These are phyloP conservation scores for Cephalotes varians DNA, from an alignment of 2,888 invertebrate genomes.

Conservation along the genomic window DNA sequence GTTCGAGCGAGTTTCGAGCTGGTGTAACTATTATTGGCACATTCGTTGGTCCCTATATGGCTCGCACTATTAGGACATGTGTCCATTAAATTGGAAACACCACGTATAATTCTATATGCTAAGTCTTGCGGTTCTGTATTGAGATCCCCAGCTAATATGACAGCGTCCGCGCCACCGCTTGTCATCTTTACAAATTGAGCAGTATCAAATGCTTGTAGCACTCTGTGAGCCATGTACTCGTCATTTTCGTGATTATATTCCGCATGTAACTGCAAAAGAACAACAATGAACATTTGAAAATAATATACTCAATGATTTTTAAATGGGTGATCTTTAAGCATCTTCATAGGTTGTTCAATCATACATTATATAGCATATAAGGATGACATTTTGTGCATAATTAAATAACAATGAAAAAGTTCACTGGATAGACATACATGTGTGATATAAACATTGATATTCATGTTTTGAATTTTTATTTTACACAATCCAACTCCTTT, in stretches of 20 bases:
- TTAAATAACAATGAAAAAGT: slow-evolving; percentile 29
- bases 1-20: slow-evolving; percentile 86
- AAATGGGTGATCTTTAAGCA: neutral
- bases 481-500: slow-evolving; percentile 96
- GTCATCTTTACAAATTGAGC: slow-evolving; percentile 97
- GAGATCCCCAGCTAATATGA: slow-evolving; percentile 97
- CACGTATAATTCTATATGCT: slow-evolving; percentile 89
- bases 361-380: neutral
- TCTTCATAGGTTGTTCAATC: neutral
- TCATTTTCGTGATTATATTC: slow-evolving; percentile 95
- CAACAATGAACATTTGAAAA: neutral
- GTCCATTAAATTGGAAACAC: slow-evolving; percentile 88
- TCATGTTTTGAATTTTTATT: slow-evolving; percentile 89
- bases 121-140: slow-evolving; percentile 96
- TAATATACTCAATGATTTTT: too few relatives aligned
- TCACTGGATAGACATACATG: slow-evolving; percentile 90
- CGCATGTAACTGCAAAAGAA: slow-evolving; percentile 93
- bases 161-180: slow-evolving; percentile 91
- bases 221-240: slow-evolving; percentile 96
- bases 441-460: slow-evolving; percentile 95
- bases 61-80: slow-evolving; percentile 83
- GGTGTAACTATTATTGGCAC: slow-evolving; percentile 94
- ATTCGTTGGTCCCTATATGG: slow-evolving; percentile 91
- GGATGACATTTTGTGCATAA: neutral
- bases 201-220: slow-evolving; percentile 97